Conservation (phyloP, 2,113 vertebrate genomes). For the Labeo rohita region DNA sequence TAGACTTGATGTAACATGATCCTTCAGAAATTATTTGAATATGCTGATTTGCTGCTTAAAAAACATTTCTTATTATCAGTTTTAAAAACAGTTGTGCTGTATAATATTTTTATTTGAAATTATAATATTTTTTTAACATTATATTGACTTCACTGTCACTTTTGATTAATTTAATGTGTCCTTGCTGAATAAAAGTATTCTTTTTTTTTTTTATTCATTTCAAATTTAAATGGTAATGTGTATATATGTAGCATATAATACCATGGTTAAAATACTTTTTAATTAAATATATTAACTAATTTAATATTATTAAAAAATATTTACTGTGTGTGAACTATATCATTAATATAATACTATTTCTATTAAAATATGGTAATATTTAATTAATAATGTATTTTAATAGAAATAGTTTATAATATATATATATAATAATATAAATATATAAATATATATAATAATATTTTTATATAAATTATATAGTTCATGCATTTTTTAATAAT, state of each 20-base stretch:
- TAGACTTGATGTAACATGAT: background rate
- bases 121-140: background rate
- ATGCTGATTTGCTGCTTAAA: background rate
- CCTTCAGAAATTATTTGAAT: background rate
- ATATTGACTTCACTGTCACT: background rate
- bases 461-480: too few relatives aligned
- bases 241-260: background rate
- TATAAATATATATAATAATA: too few relatives aligned
- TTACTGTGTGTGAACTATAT: too few relatives aligned
- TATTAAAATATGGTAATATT: too few relatives aligned
- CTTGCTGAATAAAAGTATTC: background rate
- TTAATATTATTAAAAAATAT: background rate
- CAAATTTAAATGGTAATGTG: background rate
- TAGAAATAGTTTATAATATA: too few relatives aligned
- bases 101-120: too few relatives aligned
- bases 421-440: too few relatives aligned
- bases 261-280: background rate
- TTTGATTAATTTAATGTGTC: background rate
- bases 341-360: too few relatives aligned
- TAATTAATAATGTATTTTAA: too few relatives aligned
- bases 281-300: background rate
- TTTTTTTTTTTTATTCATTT: too few relatives aligned
- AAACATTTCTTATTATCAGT: background rate
- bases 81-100: too few relatives aligned
- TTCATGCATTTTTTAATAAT: too few relatives aligned